Conservation (phyloP, 2,113 vertebrate species). For the Calonectris borealis region DNA sequence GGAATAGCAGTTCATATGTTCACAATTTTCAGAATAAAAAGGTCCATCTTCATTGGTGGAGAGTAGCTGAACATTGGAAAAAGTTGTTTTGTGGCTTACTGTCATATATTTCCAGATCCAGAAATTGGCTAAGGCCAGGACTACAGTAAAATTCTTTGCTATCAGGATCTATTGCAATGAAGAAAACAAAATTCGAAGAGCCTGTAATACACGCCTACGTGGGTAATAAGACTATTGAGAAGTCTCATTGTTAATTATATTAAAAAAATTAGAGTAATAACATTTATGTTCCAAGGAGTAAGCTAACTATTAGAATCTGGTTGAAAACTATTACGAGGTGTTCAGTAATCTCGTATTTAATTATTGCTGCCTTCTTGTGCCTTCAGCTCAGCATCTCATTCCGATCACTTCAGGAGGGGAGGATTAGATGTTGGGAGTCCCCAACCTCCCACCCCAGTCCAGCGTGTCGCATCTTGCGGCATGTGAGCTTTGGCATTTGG, state of each 20-base stretch:
- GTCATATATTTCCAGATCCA: not conserved
- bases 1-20: constrained; percentile 8
- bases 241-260: not conserved
- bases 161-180: not conserved
- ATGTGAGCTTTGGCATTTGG: not conserved
- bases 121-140: not conserved
- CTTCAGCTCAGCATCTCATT: not conserved
- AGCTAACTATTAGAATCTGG: not conserved
- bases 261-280: not conserved
- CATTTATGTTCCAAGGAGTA: not conserved
- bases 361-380: not conserved
- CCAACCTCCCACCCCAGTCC: rapidly evolving
- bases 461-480: too few species aligned
- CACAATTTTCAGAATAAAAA: not conserved
- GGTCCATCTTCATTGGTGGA: not conserved
- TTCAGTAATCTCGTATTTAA: not conserved
- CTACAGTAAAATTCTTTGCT: not conserved
- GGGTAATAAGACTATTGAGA: not conserved
- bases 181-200: not conserved
- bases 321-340: not conserved
- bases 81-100: not conserved
- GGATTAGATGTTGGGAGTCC: not conserved
- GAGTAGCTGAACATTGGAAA: not conserved
- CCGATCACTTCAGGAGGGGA: not conserved
- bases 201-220: not conserved